phyloP scores from a whole-genome alignment of 2,797 vertebrate species.

The Anguilla obscura region DNA sequence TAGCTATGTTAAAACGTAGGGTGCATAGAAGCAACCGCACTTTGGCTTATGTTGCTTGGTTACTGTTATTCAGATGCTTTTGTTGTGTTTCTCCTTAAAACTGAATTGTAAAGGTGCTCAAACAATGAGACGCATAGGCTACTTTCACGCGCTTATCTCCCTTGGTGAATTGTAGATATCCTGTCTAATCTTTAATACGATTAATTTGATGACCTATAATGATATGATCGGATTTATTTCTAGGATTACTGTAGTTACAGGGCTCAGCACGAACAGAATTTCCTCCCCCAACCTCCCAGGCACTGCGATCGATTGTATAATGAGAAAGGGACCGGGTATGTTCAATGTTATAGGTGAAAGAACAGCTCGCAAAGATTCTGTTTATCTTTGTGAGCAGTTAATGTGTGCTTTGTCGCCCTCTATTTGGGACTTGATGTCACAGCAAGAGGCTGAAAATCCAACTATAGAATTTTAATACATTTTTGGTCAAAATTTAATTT shows the following conservation, averaged over 20 bases:
- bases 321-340: not conserved
- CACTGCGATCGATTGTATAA: not conserved
- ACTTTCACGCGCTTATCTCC: not conserved
- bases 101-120: not conserved
- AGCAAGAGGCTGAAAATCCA: not conserved
- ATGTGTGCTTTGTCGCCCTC: conserved; percentile 38
- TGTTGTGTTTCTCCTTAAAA: not conserved
- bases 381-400: not conserved
- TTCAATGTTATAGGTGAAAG: not conserved
- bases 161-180: not conserved
- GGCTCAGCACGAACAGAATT: not conserved
- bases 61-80: not conserved
- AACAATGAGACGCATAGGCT: not conserved
- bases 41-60: not conserved
- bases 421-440: conserved; percentile 12
- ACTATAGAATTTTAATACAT: not conserved
- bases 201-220: not conserved
- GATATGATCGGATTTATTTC: not conserved
- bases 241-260: not conserved
- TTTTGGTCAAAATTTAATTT: not conserved
- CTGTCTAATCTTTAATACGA: not conserved
- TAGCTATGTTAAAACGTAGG: not conserved
- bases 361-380: not conserved
- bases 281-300: not conserved
- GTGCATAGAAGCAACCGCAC: not conserved